Evolutionary conservation across 2,888 invertebrate species (phyloP).

Genomic region (Drosophila suboccidentalis): DNA sequence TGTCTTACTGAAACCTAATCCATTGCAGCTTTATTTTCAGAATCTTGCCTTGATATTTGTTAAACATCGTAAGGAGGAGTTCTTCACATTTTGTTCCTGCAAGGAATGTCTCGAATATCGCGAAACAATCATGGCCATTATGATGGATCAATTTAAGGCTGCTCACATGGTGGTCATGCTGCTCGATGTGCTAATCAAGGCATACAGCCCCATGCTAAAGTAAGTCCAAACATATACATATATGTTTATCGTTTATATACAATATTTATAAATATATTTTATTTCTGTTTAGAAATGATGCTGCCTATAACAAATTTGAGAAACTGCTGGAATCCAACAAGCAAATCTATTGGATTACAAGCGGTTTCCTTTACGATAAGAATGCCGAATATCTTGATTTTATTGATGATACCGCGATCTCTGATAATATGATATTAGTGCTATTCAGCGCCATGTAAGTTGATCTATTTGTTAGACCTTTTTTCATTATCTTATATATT

Average conservation of each 20-base stretch:
- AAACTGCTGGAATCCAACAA: slow-evolving; percentile 82
- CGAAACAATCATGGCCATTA: slow-evolving; percentile 83
- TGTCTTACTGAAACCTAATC: slow-evolving; percentile 65
- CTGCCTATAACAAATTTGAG: slow-evolving; percentile 84
- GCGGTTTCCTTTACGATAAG: slow-evolving; percentile 83
- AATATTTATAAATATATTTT: not conserved
- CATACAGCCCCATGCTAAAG: slow-evolving; percentile 84
- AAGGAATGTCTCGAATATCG: slow-evolving; percentile 84
- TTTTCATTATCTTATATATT: not conserved
- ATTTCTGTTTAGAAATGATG: slow-evolving; percentile 73
- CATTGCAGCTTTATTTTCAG: slow-evolving; percentile 75
- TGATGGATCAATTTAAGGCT: slow-evolving; percentile 85
- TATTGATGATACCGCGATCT: slow-evolving; percentile 84
- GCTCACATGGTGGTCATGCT: slow-evolving; percentile 84
- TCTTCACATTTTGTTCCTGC: slow-evolving; percentile 85
- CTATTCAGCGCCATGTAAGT: slow-evolving; percentile 85
- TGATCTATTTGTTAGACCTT: not conserved
- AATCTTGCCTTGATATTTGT: slow-evolving; percentile 83
- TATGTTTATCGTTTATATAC: not conserved
- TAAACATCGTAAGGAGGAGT: slow-evolving; percentile 83
- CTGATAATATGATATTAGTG: slow-evolving; percentile 85
- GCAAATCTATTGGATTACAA: slow-evolving; percentile 84
- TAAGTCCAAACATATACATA: slow-evolving; percentile 34
- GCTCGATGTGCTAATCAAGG: slow-evolving; percentile 82
- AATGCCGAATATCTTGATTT: slow-evolving; percentile 85